These are phyloP conservation scores for Lepilemur septentrionalis DNA, from an alignment of 2,797 vertebrate species.

Conservation along the genomic window DNA sequence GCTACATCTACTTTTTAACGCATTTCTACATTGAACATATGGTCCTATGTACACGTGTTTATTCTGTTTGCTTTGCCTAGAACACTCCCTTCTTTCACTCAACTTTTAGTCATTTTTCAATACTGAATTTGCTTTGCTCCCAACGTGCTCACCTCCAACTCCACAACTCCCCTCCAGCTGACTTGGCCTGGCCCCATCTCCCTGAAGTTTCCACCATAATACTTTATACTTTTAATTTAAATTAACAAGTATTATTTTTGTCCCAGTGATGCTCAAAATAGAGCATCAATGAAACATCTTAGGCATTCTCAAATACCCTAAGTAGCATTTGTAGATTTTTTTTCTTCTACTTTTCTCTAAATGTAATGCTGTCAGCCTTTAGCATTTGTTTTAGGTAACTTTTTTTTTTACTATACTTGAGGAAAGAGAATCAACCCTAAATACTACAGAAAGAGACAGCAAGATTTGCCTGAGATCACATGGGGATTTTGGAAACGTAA, in stretches of 20 bases:
- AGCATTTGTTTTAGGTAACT: not conserved
- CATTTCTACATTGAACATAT: not conserved
- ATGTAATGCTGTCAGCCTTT: not conserved
- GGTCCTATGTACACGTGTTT: not conserved
- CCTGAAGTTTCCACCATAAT: not conserved
- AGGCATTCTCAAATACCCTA: not conserved
- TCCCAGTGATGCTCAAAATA: not conserved
- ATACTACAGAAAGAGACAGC: not conserved
- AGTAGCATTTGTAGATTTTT: not conserved
- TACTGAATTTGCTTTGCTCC: not conserved
- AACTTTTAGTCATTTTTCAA: not conserved
- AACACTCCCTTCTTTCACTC: not conserved
- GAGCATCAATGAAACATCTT: not conserved
- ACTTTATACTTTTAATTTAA: not conserved
- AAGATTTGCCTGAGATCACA: not conserved
- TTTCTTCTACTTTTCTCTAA: not conserved
- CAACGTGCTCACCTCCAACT: not conserved
- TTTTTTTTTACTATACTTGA: not conserved
- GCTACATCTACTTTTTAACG: not conserved
- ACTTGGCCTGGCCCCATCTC: not conserved
- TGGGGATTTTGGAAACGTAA: slow-evolving; percentile 13
- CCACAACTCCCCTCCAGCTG: not conserved
- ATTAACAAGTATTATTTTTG: not conserved
- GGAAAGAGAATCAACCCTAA: not conserved
- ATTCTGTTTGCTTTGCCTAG: not conserved